Evolutionary conservation across 2,113 vertebrate species (phyloP), one percentile per base, ranked within the genome.

Genomic region (Phodopus roborovskii): DNA sequence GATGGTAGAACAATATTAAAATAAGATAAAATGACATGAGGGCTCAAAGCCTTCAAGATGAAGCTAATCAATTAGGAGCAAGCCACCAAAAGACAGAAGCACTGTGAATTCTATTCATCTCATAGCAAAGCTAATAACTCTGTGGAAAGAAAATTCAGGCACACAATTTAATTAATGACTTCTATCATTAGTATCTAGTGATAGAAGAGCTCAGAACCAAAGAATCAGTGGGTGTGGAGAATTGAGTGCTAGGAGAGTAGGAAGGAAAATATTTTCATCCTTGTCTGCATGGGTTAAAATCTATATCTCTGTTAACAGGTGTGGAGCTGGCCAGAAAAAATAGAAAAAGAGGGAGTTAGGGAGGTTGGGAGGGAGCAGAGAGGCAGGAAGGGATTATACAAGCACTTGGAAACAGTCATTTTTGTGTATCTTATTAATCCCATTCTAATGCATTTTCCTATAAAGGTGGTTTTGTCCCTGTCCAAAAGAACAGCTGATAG

Each of bases 341-440:
- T 16, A 30, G 0, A 12, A 85, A 95, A 93, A 97, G 81, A 74
- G 56, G 4, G 39, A 86, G 50, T 16, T 0, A 64, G 42, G 10
- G 19, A 22, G 82, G 53, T 13, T 26, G 26, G 74, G 39, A 73
- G 19, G 8, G 16, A 15, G 17, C 90, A 92, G 96, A 93, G 1
- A 50, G 17, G 5, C 0, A 4, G 0, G 26, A 50, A 10, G 9
- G 26, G 64, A 24, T 68, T n/a, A 75, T 4, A 22, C 1, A 8
- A 92, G 94, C 30, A 68, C 93, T 86, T 97, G 92, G 97, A 98
- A 98, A 98, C 92, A 97, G 97, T 90, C 0, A 3, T 88, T 98
- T 97, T 97, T 97, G 94, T 97, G 92, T 95, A 96, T 53, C 73
- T 82, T 98, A 96, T 98, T 97, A 97, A 97, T 95, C 96, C 92